A percentile compares a stretch with the other conserved stretches of the same genome.
phyloP scores from a whole-genome alignment of 2,888 invertebrate species.

The Drosophila antonietae region DNA sequence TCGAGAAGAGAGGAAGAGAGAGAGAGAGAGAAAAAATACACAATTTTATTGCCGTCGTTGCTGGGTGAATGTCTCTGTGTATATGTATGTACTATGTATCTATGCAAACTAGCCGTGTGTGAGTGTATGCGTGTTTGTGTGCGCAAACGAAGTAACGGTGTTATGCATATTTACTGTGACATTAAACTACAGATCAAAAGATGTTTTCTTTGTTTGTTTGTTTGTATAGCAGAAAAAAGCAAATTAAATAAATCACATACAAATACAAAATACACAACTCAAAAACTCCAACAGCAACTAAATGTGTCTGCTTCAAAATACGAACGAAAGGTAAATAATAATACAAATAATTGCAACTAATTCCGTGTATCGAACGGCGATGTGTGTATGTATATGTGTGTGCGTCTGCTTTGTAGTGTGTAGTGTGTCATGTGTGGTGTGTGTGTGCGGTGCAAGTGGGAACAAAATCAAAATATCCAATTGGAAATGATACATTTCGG shows the following conservation, averaged over 20 bases:
- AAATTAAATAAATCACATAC: slow-evolving; percentile 34
- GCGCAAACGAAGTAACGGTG: slow-evolving; percentile 13
- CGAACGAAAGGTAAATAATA: neutral
- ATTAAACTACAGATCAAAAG: slow-evolving; percentile 30
- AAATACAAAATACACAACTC: slow-evolving; percentile 32
- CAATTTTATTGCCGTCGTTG: slow-evolving; percentile 58
- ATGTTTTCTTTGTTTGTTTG: slow-evolving; percentile 5
- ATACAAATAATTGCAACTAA: slow-evolving; percentile 1
- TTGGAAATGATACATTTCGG: slow-evolving; percentile 9
- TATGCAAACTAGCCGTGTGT: neutral
- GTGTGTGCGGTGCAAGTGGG: slow-evolving; percentile 10
- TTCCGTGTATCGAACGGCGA: slow-evolving; percentile 1
- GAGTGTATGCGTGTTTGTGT: slow-evolving; percentile 9
- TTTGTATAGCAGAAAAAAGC: slow-evolving; percentile 3
- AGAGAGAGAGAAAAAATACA: slow-evolving; percentile 52
- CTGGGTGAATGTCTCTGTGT: slow-evolving; percentile 5
- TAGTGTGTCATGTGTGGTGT: neutral
- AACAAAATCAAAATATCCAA: slow-evolving; percentile 17
- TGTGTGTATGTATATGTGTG: slow-evolving; percentile 1
- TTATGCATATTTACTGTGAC: slow-evolving; percentile 21
- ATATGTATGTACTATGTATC: neutral
- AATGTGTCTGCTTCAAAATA: slow-evolving; percentile 17
- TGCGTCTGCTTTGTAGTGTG: neutral
- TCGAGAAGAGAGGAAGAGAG: slow-evolving; percentile 31
- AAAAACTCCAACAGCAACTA: slow-evolving; percentile 34